A percentile compares a stretch with the other conserved stretches of the same genome.
Conservation (phyloP, 2,888 invertebrate genomes). For the Megamerina dolium region DNA sequence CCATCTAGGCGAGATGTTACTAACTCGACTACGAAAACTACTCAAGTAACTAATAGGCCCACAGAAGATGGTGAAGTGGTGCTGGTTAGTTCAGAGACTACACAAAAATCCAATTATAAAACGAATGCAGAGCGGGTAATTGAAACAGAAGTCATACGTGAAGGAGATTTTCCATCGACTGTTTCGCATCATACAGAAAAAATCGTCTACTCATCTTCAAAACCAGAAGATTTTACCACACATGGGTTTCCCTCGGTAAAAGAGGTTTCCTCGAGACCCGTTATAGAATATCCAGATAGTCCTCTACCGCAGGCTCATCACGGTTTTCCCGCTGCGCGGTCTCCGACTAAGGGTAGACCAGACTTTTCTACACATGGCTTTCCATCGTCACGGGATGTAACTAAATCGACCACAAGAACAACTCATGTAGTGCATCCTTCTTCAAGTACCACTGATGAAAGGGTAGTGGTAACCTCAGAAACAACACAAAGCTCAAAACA, state of each 20-base stretch:
- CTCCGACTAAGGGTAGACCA: conserved; percentile 20
- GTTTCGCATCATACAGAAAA: conserved; percentile 1
- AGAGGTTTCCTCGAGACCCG: conserved; percentile 14
- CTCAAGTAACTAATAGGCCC: conserved; percentile 1
- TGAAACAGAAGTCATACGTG: conserved; percentile 32
- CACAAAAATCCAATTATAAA: conserved; percentile 31
- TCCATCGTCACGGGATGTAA: conserved; percentile 22
- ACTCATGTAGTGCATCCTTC: background rate
- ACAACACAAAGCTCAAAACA: conserved; percentile 33
- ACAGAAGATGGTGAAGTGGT: conserved; percentile 30
- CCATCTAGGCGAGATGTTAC: conserved; percentile 11
- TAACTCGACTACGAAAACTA: background rate
- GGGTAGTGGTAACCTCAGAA: conserved; percentile 34
- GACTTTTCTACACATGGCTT: conserved; percentile 22
- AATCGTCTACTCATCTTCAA: background rate
- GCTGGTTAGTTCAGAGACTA: conserved; percentile 34
- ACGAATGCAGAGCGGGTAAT: conserved; percentile 31
- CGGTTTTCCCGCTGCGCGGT: conserved; percentile 27
- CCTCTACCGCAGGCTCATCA: conserved; percentile 27
- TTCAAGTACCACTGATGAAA: conserved; percentile 21
- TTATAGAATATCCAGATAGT: conserved; percentile 16
- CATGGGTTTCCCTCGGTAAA: conserved; percentile 26
- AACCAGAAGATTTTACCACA: conserved; percentile 21
- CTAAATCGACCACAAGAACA: background rate
- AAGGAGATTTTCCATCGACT: conserved; percentile 16